Percentiles rank a stretch among this genome's conserved stretches.
Evolutionary conservation across 2,888 invertebrate species (phyloP).

Genomic region (Athalia circularis): DNA sequence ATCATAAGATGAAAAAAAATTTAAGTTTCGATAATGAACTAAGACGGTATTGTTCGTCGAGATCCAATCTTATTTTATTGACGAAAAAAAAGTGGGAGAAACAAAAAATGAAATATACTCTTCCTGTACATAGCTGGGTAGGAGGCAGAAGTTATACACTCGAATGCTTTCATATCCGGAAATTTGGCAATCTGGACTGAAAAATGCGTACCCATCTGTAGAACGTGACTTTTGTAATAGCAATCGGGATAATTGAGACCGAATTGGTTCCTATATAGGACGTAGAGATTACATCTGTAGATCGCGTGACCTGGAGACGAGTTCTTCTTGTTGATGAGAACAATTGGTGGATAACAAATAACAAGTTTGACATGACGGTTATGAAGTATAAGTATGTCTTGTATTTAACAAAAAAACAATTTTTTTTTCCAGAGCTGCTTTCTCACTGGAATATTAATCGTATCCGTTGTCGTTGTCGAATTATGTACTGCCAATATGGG

Average conservation of each 20-base stretch:
- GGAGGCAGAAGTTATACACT: not conserved
- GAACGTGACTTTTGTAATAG: not conserved
- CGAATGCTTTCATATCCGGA: not conserved
- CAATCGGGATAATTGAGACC: not conserved
- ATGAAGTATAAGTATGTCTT: too few species aligned
- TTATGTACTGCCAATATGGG: not conserved
- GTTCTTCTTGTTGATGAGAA: constrained; percentile 2
- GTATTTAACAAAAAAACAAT: not conserved
- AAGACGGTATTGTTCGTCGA: not conserved
- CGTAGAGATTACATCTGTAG: constrained; percentile 6
- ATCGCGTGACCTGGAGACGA: constrained; percentile 34
- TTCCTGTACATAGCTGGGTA: constrained; percentile 16
- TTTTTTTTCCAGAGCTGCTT: not conserved
- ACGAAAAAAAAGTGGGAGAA: too few species aligned
- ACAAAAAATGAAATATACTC: not conserved
- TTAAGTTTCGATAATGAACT: not conserved
- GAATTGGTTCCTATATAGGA: constrained; percentile 28
- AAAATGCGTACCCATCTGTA: not conserved
- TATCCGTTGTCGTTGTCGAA: too few species aligned
- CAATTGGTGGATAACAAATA: constrained; percentile 2
- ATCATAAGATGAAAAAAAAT: not conserved
- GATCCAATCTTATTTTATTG: too few species aligned
- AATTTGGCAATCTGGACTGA: not conserved
- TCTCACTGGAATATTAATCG: not conserved
- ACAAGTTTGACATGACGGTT: too few species aligned